A percentile compares a stretch with the other conserved stretches of the same genome.
Conservation (phyloP, 2,888 invertebrate species). For the Catocala nupta region DNA sequence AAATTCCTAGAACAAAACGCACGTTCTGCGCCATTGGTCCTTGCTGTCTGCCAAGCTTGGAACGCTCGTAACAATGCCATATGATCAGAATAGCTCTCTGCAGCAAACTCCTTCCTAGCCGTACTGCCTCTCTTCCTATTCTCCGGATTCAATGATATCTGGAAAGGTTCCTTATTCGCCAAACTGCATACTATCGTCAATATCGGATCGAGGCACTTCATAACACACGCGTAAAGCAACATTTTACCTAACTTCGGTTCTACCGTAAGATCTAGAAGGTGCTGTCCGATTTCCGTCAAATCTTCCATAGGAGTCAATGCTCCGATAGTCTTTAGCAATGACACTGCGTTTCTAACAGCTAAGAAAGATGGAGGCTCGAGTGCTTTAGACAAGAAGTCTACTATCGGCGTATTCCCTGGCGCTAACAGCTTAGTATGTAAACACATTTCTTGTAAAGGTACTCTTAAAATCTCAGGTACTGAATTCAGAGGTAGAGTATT, state of each 20-base stretch:
- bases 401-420: conserved; percentile 91
- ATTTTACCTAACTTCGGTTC: conserved; percentile 97
- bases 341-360: conserved; percentile 91
- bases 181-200: conserved; percentile 96
- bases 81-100: conserved; percentile 95
- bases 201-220: conserved; percentile 97
- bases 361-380: conserved; percentile 94
- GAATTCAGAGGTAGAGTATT: conserved; percentile 90
- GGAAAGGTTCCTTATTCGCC: conserved; percentile 92
- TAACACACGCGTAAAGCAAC: conserved; percentile 94
- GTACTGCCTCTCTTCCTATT: conserved; percentile 88
- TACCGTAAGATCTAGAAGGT: conserved; percentile 96
- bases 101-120: conserved; percentile 90
- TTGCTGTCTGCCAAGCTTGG: conserved; percentile 90
- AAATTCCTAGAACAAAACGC: conserved; percentile 92
- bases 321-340: conserved; percentile 92
- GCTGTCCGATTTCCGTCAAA: conserved; percentile 95
- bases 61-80: conserved; percentile 94
- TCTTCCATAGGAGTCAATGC: conserved; percentile 95
- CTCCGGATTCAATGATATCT: conserved; percentile 91
- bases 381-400: conserved; percentile 93
- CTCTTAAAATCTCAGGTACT: conserved; percentile 95
- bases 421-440: conserved; percentile 95
- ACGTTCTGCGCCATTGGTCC: conserved; percentile 88
- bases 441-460: conserved; percentile 96